phyloP scores from a whole-genome alignment of 2,797 vertebrate species.

The Eurystomus glaucurus region DNA sequence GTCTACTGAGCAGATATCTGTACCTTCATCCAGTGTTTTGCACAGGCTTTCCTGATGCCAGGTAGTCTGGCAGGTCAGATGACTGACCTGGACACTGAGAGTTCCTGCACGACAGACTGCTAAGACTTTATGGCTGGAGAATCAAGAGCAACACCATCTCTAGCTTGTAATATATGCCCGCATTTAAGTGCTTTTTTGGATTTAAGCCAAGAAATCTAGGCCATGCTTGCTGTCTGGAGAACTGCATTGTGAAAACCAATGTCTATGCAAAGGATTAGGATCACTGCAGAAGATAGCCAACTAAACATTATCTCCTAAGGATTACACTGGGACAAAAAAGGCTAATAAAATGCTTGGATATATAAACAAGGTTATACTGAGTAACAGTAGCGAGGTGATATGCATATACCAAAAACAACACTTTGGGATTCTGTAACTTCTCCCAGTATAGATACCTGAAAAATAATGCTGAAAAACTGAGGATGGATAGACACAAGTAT shows the following conservation, averaged over 20 bases:
- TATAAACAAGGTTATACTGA: not conserved
- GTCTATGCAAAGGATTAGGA: not conserved
- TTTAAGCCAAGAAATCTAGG: conserved; percentile 8
- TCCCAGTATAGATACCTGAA: not conserved
- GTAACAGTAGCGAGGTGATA: not conserved
- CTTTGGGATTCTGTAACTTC: not conserved
- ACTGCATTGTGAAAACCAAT: not conserved
- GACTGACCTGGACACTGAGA: not conserved
- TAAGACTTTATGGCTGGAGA: not conserved
- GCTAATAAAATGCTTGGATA: not conserved
- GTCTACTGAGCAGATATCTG: not conserved
- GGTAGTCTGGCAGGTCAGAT: not conserved
- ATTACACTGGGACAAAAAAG: not conserved
- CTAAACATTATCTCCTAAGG: not conserved
- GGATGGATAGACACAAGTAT: not conserved
- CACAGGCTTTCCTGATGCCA: not conserved
- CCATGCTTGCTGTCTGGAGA: not conserved
- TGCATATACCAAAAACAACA: not conserved
- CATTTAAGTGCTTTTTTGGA: not conserved
- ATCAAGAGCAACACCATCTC: not conserved
- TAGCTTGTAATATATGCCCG: not conserved
- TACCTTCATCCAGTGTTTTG: not conserved
- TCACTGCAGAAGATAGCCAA: not conserved
- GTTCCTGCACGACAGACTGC: not conserved
- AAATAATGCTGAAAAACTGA: not conserved